Base-by-base conservation (phyloP, 2,888 invertebrate species). In the Phyto melanocephala region DNA sequence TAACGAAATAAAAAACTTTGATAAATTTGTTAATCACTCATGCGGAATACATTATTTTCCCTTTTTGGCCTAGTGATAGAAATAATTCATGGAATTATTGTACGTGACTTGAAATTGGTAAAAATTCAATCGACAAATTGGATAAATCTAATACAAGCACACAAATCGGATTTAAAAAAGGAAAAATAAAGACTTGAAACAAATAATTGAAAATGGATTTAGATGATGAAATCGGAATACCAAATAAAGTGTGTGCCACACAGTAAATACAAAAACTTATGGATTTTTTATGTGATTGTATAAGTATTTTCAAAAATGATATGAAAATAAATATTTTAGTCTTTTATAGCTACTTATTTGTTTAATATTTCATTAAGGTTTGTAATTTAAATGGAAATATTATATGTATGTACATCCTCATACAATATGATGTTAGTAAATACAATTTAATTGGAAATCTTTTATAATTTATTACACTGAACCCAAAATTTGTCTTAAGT, bases 61-160 rank as follows among this genome's bases (percentile, higher is more conserved):
- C 22, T 50, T 58, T 11, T 65, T 24, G 37, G 47, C 10, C 13
- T 13, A 52, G 13, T 28, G 7, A 28, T 5, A 47, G 28, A 42
- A 42, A 71, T 65, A 54, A 47, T 81, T 81, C 81, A 8, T 37
- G 4, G 81, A 72, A 81, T 67, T 67, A 28, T 72, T 60, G 71
- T 67, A 81, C 81, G 81, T 81, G 81, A 40, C 72, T 17, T 17
- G 76, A 81, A 72, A 67, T 60, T 76, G n/a, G 5, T 68, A 13
- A 45, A 62, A 52, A 40, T 11, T 37, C 42, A 42, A 62, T 52
- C 42, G 20, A 52, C 0, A 33, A 67, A 52, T 68, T 52, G 50
- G n/a, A 42, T 42, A 11, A 50, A 63, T 74, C 54, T 45, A 42
- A 56, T 35, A 63, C 63, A 63, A 52, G 40, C 13, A 40, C 24